phyloP scores from a whole-genome alignment of 2,888 invertebrate genomes.

The Pseudeuparius sepicola region DNA sequence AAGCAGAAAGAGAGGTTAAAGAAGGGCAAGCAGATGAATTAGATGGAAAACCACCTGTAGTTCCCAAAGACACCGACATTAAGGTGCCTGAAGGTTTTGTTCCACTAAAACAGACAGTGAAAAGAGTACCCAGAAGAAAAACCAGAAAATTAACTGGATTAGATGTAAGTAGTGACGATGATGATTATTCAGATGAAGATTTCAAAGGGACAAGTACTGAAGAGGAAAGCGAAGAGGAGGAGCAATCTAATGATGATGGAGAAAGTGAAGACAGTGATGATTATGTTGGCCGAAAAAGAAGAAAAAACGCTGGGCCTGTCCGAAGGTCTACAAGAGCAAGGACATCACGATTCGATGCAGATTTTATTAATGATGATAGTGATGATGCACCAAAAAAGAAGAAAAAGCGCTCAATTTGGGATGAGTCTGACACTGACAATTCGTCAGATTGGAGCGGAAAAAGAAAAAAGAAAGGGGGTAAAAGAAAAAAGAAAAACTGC shows the following conservation, averaged over 20 bases:
- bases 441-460: no score
- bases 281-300: conserved; percentile 40
- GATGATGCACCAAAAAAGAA: conserved; percentile 43
- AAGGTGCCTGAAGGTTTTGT: no score
- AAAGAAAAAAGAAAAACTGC: conserved; percentile 36
- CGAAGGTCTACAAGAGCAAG: conserved; percentile 46
- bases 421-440: conserved; percentile 50
- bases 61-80: conserved; percentile 20
- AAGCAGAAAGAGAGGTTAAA: conserved; percentile 17
- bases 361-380: conserved; percentile 42
- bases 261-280: conserved; percentile 49
- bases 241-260: conserved; percentile 25
- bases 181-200: conserved; percentile 80
- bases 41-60: conserved; percentile 17
- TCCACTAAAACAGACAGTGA: conserved; percentile 17
- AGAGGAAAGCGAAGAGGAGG: conserved; percentile 39
- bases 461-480: conserved; percentile 39
- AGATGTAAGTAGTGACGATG: conserved; percentile 49
- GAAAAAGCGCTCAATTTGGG: conserved; percentile 50
- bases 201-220: conserved; percentile 66
- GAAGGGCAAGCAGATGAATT: conserved; percentile 18
- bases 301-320: conserved; percentile 39
- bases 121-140: conserved; percentile 48
- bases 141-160: conserved; percentile 68
- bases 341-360: conserved; percentile 41